Evolutionary conservation across 2,113 vertebrate species (phyloP), one percentile per base, ranked within the genome.

Genomic region (Chinchilla lanigera): DNA sequence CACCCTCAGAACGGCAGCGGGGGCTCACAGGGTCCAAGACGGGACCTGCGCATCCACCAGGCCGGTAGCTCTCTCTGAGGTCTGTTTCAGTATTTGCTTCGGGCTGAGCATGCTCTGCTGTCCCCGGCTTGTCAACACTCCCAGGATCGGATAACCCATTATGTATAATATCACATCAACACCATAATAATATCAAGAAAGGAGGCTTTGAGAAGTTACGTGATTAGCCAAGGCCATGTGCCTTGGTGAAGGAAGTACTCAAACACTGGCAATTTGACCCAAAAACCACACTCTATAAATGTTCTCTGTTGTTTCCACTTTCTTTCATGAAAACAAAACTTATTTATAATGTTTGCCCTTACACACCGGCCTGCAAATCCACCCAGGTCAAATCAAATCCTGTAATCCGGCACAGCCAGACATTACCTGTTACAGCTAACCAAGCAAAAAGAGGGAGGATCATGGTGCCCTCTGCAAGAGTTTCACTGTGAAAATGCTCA

Each of bases 1-100:
- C 96, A 96, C 78, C 96, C 87, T 95, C 93, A 81, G 86, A 84
- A 78, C 67, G 85, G 89, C 24, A 44, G 93, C n/a, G 58, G 89
- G 92, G 85, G 87, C 88, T 94, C 95, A 82, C 67, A 83, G 82
- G 50, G 35, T 61, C 95, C 86, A 86, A 77, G 87, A 95, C 87
- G 38, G 2, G 71, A 87, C 73, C 82, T 90, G 82, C 81, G 95
- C 73, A 38, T 73, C n/a, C 38, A 16, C 16, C 85, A 90, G 86
- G 26, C 94, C 93, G 96, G 86, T 86, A 96, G 86, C 44, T 60
- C 44, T 93, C 80, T 84, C 88, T 91, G 58, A 22, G 16, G 22
- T 69, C 75, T 56, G 83, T 54, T 50, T 82, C 75, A 47, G 41
- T 52, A 3, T 20, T 44, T 60, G 35, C 50, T 85, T 83, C 52